Conservation (phyloP, 1,140 invertebrate species). For the Alviniconcha marisindica region DNA sequence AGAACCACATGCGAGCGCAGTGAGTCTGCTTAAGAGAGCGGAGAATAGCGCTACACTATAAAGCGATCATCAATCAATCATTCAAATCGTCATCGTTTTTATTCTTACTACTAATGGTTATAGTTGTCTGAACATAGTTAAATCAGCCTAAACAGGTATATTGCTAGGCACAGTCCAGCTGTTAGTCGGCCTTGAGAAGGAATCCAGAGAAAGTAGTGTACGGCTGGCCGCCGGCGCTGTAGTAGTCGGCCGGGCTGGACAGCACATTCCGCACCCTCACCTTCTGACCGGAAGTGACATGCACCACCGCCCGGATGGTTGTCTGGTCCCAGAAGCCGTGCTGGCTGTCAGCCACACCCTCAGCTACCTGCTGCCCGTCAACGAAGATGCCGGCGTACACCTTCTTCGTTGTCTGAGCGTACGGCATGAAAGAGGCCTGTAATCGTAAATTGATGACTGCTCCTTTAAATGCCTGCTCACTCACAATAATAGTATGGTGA, state of each 20-base stretch:
- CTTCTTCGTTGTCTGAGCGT: background rate
- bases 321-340: background rate
- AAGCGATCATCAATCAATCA: too few species aligned
- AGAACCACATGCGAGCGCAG: too few species aligned
- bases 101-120: too few species aligned
- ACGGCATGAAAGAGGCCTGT: background rate
- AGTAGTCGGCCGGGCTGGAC: background rate
- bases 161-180: too few species aligned
- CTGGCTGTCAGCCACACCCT: background rate
- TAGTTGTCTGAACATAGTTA: too few species aligned
- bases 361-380: background rate
- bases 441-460: too few species aligned
- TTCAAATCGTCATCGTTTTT: too few species aligned
- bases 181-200: background rate
- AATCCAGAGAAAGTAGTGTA: background rate
- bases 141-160: too few species aligned
- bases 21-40: too few species aligned
- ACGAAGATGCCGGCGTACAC: background rate
- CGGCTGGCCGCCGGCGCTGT: background rate
- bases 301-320: background rate
- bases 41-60: too few species aligned
- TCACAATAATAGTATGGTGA: too few species aligned
- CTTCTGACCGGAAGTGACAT: background rate
- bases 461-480: too few species aligned
- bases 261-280: background rate